Percentiles rank a stretch among this genome's conserved stretches.
phyloP scores from a whole-genome alignment of 2,888 invertebrate genomes.

The Parapristionchus giblindavisi region DNA sequence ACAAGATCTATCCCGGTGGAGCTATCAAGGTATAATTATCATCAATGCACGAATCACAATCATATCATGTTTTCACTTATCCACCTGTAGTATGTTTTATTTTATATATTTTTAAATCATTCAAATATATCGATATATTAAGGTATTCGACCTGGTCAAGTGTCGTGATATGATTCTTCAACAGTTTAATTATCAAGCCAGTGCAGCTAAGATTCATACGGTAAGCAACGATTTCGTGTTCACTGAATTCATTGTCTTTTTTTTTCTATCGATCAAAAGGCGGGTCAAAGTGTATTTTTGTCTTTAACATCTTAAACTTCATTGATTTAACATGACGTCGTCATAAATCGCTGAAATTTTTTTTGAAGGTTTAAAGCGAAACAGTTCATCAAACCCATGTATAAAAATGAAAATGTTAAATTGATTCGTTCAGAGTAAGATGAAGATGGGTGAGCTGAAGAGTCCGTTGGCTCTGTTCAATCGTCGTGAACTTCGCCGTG shows the following conservation, averaged over 20 bases:
- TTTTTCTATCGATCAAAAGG: too few relatives aligned
- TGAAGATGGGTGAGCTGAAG: background rate
- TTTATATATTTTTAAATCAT: background rate
- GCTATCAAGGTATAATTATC: slow-evolving; percentile 21
- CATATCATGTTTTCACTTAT: background rate
- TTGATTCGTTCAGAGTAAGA: slow-evolving; percentile 3
- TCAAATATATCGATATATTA: background rate
- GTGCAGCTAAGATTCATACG: background rate
- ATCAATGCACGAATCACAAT: background rate
- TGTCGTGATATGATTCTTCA: slow-evolving; percentile 3
- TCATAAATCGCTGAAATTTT: too few relatives aligned
- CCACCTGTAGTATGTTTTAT: background rate
- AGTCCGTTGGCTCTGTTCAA: background rate
- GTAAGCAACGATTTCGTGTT: too few relatives aligned
- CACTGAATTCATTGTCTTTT: too few relatives aligned
- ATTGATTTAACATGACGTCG: too few relatives aligned
- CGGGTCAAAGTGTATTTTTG: too few relatives aligned
- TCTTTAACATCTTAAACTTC: too few relatives aligned
- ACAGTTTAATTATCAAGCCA: slow-evolving; percentile 3
- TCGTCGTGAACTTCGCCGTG: background rate
- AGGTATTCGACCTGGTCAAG: slow-evolving; percentile 14
- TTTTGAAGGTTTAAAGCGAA: too few relatives aligned
- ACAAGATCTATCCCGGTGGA: slow-evolving; percentile 36
- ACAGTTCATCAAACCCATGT: too few relatives aligned
- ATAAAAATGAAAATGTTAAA: too few relatives aligned